Conservation (phyloP, 2,113 vertebrate genomes). For the Pseudonaja textilis region DNA sequence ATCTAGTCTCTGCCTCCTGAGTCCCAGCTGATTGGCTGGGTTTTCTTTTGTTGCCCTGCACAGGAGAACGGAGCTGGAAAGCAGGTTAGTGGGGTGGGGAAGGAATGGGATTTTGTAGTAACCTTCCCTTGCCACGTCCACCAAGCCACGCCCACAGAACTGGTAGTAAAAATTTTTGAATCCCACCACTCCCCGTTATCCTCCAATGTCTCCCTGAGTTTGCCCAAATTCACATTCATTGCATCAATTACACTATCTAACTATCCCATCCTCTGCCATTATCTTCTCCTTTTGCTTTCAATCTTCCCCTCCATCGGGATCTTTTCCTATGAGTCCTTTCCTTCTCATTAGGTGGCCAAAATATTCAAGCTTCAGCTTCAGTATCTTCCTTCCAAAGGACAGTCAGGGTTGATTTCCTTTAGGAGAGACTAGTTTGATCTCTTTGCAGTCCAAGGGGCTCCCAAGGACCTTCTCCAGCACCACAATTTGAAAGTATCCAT, state of each 20-base stretch:
- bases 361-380: neutral
- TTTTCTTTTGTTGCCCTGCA: too few species aligned
- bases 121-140: too few species aligned
- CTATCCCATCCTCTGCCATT: neutral
- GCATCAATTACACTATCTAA: neutral
- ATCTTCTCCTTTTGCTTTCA: neutral
- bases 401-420: neutral
- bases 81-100: too few species aligned
- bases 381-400: neutral
- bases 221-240: neutral
- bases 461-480: neutral
- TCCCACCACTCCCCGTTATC: neutral
- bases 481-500: neutral
- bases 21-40: too few species aligned
- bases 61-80: too few species aligned
- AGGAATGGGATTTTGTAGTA: too few species aligned
- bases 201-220: neutral
- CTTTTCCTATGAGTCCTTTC: neutral
- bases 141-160: too few species aligned
- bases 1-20: too few species aligned
- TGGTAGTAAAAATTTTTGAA: too few species aligned
- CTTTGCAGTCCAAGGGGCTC: neutral
- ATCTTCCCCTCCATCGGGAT: neutral
- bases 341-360: neutral
- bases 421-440: neutral